phyloP scores from a whole-genome alignment of 2,797 vertebrate genomes.

The Lithobates sylvaticus region DNA sequence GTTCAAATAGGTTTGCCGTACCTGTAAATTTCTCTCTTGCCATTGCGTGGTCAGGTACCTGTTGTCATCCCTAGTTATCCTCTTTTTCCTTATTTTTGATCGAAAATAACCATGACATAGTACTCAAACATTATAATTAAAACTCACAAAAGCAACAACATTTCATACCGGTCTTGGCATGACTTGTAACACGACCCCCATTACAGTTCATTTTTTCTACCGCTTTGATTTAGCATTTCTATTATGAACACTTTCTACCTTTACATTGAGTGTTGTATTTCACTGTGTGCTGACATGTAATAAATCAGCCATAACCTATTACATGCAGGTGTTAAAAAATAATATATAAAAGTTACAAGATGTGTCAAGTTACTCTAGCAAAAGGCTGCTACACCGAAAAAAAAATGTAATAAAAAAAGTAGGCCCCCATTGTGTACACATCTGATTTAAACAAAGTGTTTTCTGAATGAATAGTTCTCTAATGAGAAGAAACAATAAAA shows the following conservation, averaged over 20 bases:
- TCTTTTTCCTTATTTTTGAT: not conserved
- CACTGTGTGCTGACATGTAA: conserved; percentile 28
- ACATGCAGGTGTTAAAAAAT: conserved; percentile 31
- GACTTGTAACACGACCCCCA: not conserved
- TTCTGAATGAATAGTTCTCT: too few species aligned
- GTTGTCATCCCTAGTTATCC: not conserved
- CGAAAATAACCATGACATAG: not conserved
- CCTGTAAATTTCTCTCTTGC: not conserved
- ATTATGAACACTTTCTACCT: conserved; percentile 22
- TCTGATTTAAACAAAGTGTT: not conserved
- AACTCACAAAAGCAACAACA: not conserved
- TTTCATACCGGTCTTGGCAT: conserved; percentile 8
- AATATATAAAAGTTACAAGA: conserved; percentile 24
- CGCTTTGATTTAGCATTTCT: conserved; percentile 6
- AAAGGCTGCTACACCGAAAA: not conserved
- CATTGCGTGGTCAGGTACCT: not conserved
- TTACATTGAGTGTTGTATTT: conserved; percentile 45
- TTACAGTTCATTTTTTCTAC: not conserved
- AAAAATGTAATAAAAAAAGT: too few species aligned
- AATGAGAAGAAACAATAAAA: too few species aligned
- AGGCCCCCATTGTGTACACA: not conserved
- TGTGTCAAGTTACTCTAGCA: not conserved
- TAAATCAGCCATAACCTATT: conserved; percentile 39
- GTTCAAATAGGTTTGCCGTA: too few species aligned
- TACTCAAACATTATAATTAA: not conserved